Evolutionary conservation across 37 sponge, comb jelly and placozoan genomes (phyloP).

Genomic region (Halisarca cf. caerulea): DNA sequence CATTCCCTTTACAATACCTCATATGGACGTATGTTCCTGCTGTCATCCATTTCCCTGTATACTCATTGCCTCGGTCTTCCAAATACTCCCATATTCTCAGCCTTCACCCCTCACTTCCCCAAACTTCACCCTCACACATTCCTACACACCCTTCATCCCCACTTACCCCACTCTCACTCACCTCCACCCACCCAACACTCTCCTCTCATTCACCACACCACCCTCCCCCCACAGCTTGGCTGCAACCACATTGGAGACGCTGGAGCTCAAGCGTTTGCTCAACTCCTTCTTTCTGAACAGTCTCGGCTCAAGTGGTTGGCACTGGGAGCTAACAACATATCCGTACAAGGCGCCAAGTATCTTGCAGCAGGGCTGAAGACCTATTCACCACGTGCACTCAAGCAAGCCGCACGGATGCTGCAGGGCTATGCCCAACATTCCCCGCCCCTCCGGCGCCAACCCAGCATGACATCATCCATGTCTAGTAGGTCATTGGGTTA

Average conservation of each 20-base stretch:
- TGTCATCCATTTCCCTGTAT: no score
- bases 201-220: no score
- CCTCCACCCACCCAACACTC: no score
- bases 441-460: slow-evolving; percentile 10
- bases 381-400: neutral
- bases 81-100: no score
- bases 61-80: no score
- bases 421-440: neutral
- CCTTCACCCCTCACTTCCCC: no score
- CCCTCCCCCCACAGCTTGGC: slow-evolving; percentile 60
- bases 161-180: no score
- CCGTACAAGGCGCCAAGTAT: slow-evolving; percentile 53
- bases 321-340: slow-evolving; percentile 69
- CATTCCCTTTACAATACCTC: no score
- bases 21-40: no score
- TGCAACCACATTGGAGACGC: slow-evolving; percentile 72
- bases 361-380: slow-evolving; percentile 40
- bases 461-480: slow-evolving; percentile 40
- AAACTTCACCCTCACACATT: no score
- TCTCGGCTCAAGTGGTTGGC: slow-evolving; percentile 59
- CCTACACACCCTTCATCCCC: no score
- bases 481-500: slow-evolving; percentile 15
- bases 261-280: slow-evolving; percentile 55
- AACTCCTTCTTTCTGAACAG: slow-evolving; percentile 40
- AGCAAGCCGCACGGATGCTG: neutral